Base-by-base conservation (phyloP, 2,113 vertebrate species). In the Porphyrio hochstetteri region DNA sequence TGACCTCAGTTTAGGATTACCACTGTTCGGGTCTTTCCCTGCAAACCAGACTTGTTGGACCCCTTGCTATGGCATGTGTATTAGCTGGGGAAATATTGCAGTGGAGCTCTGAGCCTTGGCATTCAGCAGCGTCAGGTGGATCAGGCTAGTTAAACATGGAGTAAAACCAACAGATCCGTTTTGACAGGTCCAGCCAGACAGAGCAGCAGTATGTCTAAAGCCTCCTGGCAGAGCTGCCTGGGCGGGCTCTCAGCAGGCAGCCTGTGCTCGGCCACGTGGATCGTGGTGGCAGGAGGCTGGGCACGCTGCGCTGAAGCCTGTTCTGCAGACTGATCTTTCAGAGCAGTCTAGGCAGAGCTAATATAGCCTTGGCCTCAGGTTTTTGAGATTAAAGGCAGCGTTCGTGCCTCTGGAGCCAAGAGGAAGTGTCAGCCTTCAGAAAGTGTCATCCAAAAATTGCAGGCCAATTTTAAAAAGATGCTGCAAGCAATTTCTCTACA, bases 301-400 rank as follows among this genome's bases (percentile, higher is more conserved):
- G 11, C 69, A 56, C 0, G 0, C 5, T 0, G 24, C 0, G 8
- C 70, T 0, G 0, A 29, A 70, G 36, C 60, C 29, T 0, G 1
- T 67, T 56, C 75, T 4, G 7, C 19, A 86, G 63, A 42, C 29
- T 16, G 64, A 44, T 50, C 63, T 14, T 31, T 52, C 59, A 55
- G 24, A 90, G 36, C n/a, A 17, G 44, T 6, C 9, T 35, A 44
- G 75, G 46, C 86, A 71, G 24, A 68, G 38, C 28, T 67, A 31
- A 29, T 8, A 42, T 0, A 71, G 52, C 28, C 29, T 64, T 18
- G 25, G 82, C 46, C 40, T 72, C 19, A 3, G 53, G 36, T 56
- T 89, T 83, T 38, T 53, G 40, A 79, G 35, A 68, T 65, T 75
- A 61, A 82, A 92, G 77, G 46, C 60, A 71, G 53, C 12, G 10